Evolutionary conservation across 1,140 invertebrate species (phyloP).

Genomic region (Drosophila sulfurigaster): DNA sequence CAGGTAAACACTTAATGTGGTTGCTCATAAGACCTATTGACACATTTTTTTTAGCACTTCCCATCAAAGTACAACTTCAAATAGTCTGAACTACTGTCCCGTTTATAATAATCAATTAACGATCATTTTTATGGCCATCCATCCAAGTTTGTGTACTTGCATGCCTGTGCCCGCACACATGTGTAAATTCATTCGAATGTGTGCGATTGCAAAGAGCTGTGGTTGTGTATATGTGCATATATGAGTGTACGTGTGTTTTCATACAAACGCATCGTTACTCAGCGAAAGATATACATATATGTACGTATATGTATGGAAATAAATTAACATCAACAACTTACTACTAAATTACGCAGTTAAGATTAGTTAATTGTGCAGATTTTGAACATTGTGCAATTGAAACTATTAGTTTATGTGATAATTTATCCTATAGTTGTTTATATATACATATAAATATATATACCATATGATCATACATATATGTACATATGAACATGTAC

Average conservation of each 20-base stretch:
- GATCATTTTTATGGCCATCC: constrained; percentile 7
- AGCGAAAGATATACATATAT: constrained; percentile 1
- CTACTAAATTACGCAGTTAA: constrained; percentile 20
- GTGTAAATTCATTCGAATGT: constrained; percentile 19
- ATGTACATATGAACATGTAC: constrained; percentile 13
- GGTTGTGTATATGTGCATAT: not conserved
- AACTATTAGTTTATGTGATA: constrained; percentile 26
- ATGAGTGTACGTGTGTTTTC: not conserved
- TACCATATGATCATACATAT: constrained; percentile 37
- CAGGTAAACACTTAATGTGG: not conserved
- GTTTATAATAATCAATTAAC: constrained; percentile 12
- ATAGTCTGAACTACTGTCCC: not conserved
- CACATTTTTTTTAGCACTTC: not conserved
- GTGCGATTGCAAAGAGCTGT: not conserved
- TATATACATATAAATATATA: constrained; percentile 11
- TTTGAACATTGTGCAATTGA: constrained; percentile 8
- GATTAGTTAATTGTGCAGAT: constrained; percentile 25
- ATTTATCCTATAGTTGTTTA: constrained; percentile 24
- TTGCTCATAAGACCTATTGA: not conserved
- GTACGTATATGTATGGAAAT: no score
- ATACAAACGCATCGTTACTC: constrained; percentile 11
- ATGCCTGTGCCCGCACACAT: constrained; percentile 2
- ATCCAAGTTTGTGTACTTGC: not conserved
- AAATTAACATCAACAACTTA: constrained; percentile 12
- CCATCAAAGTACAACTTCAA: constrained; percentile 6